Base-by-base conservation (phyloP, 2,888 invertebrate genomes). In the Watsonalla cultraria region DNA sequence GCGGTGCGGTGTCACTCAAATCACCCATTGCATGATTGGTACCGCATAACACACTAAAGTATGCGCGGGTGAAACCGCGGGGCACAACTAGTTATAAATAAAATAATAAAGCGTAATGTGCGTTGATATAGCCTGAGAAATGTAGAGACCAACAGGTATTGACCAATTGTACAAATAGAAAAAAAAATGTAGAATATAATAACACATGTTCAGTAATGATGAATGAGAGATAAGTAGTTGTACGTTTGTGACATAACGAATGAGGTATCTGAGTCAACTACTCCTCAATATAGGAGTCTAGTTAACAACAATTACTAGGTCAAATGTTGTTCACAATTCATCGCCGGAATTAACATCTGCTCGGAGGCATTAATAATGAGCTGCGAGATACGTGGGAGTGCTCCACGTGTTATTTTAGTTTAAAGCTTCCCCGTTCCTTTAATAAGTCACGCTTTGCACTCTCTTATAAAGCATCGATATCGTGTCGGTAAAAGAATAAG, bases 241-340 rank as follows among this genome's bases (percentile, higher is more conserved):
- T 24, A 24, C 24, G 24, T 53, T 13, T 52, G 57, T 57, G 58
- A 56, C 34, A 51, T 47, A 54, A 42, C 51, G 35, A 49, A 34
- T 54, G 54, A 42, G 53, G 58, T 45, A 48, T 50, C 42, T 59
- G 56, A 59, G 24, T 56, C 53, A 54, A 51, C 51, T 24, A 34
- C 15, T 53, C 15, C 13, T 46, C 51, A 48, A 47, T 37, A 48
- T 47, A 47, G 54, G 46, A 52, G 46, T 15, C 63, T 50, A 59
- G 55, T 62, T 59, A 74, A 70, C 68, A 64, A 71, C 68, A 68
- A 73, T 76, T 78, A 80, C 70, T 80, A 68, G 80, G 80, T 78
- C 74, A 77, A 70, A 63, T 50, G 24, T 53, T 66, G 68, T 69
- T 71, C 65, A 67, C 70, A 71, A 67, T 65, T 66, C 64, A 63